These are phyloP conservation scores for Morus bassanus DNA, from an alignment of 2,797 vertebrate genomes.

Conservation along the genomic window DNA sequence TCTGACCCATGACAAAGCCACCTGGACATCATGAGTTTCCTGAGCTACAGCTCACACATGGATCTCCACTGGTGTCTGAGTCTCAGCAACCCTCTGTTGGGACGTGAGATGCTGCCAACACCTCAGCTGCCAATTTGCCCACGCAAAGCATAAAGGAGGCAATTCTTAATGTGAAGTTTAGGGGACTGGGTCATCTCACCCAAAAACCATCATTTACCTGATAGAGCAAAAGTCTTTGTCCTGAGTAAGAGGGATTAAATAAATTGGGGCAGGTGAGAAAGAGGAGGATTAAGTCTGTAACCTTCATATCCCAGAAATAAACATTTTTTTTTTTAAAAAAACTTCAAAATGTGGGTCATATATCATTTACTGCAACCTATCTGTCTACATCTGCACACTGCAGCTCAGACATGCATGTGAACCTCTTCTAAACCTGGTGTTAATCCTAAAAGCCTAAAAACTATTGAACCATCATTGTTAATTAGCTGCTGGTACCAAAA, in stretches of 20 bases:
- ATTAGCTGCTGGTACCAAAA: constrained; percentile 1
- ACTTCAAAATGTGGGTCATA: not conserved
- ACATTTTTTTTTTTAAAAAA: not conserved
- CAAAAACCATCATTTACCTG: not conserved
- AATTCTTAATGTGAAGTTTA: not conserved
- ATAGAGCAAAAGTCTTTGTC: not conserved
- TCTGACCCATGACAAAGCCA: not conserved
- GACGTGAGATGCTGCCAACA: not conserved
- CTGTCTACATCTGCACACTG: not conserved
- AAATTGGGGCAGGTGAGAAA: not conserved
- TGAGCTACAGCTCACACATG: not conserved
- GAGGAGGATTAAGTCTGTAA: not conserved
- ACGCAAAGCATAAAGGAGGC: not conserved
- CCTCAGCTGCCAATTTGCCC: not conserved
- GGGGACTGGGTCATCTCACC: not conserved
- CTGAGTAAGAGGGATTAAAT: not conserved
- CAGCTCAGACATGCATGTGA: not conserved
- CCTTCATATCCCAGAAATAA: not conserved
- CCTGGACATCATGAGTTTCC: not conserved
- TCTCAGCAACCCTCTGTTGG: not conserved
- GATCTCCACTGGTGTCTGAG: not conserved
- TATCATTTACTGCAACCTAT: not conserved
- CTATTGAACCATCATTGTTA: not conserved
- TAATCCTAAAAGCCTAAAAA: constrained; percentile 52
- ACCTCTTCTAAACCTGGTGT: not conserved